Base-by-base conservation (phyloP, 2,113 vertebrate species). In the Mirounga angustirostris region DNA sequence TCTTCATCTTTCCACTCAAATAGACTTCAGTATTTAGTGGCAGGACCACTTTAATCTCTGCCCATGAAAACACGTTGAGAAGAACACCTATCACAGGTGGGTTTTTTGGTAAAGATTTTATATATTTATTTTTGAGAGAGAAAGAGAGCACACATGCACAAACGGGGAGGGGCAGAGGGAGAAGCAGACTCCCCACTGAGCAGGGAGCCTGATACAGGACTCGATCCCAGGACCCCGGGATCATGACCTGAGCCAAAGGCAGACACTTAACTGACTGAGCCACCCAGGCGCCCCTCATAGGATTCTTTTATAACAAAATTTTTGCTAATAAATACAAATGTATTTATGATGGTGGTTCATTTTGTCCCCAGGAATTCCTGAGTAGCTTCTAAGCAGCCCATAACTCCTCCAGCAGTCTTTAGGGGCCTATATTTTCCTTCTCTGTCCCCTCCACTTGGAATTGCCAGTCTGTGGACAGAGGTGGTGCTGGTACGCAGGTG, bases 371-470 rank as follows among this genome's bases (percentile, higher is more conserved):
- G 50, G 63, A 52, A 94, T 98, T 98, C 92, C 89, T 61, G 93
- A 97, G 58, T 43, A 95, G 46, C 76, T 98, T 97, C 91, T 96
- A 36, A 33, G 88, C 81, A 97, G 11, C 13, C 6, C 40, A 67
- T 73, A 71, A 80, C 92, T 96, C 95, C 69, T 88, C 61, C 33
- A 50, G 74, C 56, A 83, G 43, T 63, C 67, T 88, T 92, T 59
- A 69, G 97, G 85, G 97, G 83, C 61, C 80, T 59, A 50, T 95
- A 46, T 87, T 86, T 89, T 91, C 65, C n/a, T 95, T 78, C 33
- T 91, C 71, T 69, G 63, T 52, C 52, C 43, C 10, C 71, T 96
- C 65, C 36, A 65, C 79, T 96, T 93, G 79, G 59, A 56, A 76
- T 67, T 93, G 93, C 50, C 40, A 54, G 88, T 65, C 83, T 93